Evolutionary conservation across 2,888 invertebrate genomes (phyloP), one percentile per base, ranked within the genome.

Genomic region (Caenorhabditis becei): DNA sequence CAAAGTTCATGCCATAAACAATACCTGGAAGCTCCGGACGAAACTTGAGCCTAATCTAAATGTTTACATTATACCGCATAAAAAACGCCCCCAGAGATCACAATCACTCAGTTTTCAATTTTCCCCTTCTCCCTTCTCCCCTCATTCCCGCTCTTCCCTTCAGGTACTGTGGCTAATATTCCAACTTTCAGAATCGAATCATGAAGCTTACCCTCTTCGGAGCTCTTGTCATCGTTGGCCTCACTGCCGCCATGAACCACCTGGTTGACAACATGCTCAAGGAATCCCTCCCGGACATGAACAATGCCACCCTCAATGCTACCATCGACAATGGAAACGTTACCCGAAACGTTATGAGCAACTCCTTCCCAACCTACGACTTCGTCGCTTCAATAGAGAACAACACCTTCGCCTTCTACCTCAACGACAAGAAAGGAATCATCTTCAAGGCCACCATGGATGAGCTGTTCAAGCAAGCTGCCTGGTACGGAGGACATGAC

Each of bases 401-500:
- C 35, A 51, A 32, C 35, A 3, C 26, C 8, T 35, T 51, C 11
- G 8, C 8, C 20, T 69, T 69, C n/a, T 18, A 58, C 14, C 24
- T 69, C 0, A 16, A 16, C 1, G 54, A 69, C 28, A 32, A 37
- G 1, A 20, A 32, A 2, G 69, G 58, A 16, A 16, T 58, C 24
- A 26, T 69, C 4, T 69, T 35, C 20, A 7, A 47, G 49, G 20
- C 49, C 47, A 24, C 47, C 10, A 3, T 58, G 0, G 49, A 35
- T 0, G 20, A 35, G 20, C 8, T 53, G 1, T 35, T 35, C 28
- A 4, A 49, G 10, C 32, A 58, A 11, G 14, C 59, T 10, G 35
- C 47, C n/a, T 69, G 58, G 69, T 16, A 32, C 10, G 49, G n/a
- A 14, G 49, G 35, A 3, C 14, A 35, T 3, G 69, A 49, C 0